phyloP scores from a whole-genome alignment of 2,888 invertebrate species.

The Rapana venosa region DNA sequence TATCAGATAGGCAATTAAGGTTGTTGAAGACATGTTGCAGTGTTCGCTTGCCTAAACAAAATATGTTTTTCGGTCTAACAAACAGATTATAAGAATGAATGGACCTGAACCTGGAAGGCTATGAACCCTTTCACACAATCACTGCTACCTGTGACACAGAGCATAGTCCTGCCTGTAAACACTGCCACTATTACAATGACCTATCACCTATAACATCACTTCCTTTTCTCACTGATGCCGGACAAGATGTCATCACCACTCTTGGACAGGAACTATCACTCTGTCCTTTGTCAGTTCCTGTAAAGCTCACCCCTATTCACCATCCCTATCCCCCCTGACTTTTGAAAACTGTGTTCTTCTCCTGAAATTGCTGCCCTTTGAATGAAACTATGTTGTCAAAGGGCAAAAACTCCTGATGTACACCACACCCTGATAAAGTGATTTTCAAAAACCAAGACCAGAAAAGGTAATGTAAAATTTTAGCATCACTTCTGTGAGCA shows the following conservation, averaged over 20 bases:
- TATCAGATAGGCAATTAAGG: no score
- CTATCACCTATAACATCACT: conserved; percentile 1
- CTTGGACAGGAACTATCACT: background rate
- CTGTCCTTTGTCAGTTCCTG: background rate
- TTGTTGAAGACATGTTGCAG: no score
- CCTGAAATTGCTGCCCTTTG: background rate
- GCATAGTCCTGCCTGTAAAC: no score
- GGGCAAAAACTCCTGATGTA: background rate
- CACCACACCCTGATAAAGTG: conserved; percentile 7
- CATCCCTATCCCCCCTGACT: background rate
- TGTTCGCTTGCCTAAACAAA: no score
- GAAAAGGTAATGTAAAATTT: background rate
- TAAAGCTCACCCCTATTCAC: background rate
- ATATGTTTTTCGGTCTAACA: no score
- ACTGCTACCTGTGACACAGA: no score
- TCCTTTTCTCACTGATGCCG: background rate
- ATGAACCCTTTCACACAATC: no score
- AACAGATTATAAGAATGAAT: no score
- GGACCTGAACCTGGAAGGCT: no score
- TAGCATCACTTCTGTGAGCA: background rate
- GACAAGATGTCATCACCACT: background rate
- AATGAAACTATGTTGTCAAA: background rate
- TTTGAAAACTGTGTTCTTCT: background rate
- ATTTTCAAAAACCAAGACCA: background rate
- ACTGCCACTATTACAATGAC: no score